These are phyloP conservation scores for Drosophila obscura DNA, from an alignment of 1,140 invertebrate genomes.

Conservation along the genomic window DNA sequence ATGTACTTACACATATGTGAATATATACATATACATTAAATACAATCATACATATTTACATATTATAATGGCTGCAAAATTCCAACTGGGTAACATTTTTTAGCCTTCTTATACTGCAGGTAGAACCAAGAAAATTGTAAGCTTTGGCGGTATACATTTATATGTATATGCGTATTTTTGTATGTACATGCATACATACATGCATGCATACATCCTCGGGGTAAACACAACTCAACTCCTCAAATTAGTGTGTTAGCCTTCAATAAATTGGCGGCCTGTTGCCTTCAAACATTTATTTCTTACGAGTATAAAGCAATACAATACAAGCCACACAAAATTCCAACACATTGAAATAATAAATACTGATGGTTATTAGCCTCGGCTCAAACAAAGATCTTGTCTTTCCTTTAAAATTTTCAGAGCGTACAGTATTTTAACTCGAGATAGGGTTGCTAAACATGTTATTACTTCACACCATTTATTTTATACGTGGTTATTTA, in stretches of 20 bases:
- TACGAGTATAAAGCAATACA: constrained; percentile 63
- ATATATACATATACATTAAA: background rate
- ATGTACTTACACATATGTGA: too few relatives aligned
- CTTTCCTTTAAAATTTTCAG: constrained; percentile 29
- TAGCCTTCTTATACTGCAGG: constrained; percentile 41
- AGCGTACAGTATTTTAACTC: constrained; percentile 44
- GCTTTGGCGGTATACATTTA: constrained; percentile 47
- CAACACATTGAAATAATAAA: constrained; percentile 62
- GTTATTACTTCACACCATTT: constrained; percentile 45
- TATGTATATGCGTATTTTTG: constrained; percentile 14
- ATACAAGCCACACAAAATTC: constrained; percentile 62
- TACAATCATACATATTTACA: background rate
- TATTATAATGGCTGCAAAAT: constrained; percentile 28
- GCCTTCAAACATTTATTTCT: constrained; percentile 77
- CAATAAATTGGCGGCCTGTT: constrained; percentile 79
- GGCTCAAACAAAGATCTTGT: constrained; percentile 61
- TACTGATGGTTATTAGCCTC: constrained; percentile 60
- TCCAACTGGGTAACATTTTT: constrained; percentile 57
- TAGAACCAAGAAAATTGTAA: constrained; percentile 53
- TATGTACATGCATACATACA: constrained; percentile 22
- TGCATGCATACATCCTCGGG: constrained; percentile 60
- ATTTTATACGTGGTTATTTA: constrained; percentile 14
- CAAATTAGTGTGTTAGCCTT: constrained; percentile 78
- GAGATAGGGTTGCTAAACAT: constrained; percentile 56
- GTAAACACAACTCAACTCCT: constrained; percentile 77